A percentile compares a stretch with the other conserved stretches of the same genome.
These are phyloP conservation scores for Latrodectus elegans DNA, from an alignment of 2,888 invertebrate species.

Conservation along the genomic window DNA sequence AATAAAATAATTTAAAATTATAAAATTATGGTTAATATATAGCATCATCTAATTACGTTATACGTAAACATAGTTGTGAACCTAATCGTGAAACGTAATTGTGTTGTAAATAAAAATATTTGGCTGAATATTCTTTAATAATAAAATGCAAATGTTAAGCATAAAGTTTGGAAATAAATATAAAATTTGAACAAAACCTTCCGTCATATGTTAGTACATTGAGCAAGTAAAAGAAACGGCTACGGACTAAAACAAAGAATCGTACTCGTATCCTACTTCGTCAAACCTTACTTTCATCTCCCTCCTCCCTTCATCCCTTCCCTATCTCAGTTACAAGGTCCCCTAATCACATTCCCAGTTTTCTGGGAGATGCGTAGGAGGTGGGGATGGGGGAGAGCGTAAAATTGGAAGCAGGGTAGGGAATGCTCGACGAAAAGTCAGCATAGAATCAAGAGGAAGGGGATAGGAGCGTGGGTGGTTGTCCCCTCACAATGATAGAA, in stretches of 20 bases:
- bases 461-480: slow-evolving; percentile 10
- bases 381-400: slow-evolving; percentile 16
- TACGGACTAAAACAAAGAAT: slow-evolving; percentile 39
- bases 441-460: not conserved
- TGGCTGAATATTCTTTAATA: too few species aligned
- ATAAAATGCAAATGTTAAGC: too few species aligned
- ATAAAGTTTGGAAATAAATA: too few species aligned
- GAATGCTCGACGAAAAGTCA: slow-evolving; percentile 16
- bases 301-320: not conserved
- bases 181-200: too few species aligned
- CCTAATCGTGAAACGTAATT: too few species aligned
- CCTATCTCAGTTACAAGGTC: slow-evolving; percentile 64
- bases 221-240: not conserved
- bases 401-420: slow-evolving; percentile 31
- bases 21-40: too few species aligned
- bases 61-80: too few species aligned
- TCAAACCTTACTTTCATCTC: slow-evolving; percentile 17
- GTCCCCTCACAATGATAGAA: slow-evolving; percentile 52
- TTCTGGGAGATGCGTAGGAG: slow-evolving; percentile 2
- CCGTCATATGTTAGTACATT: too few species aligned
- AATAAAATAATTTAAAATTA: too few species aligned
- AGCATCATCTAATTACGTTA: too few species aligned
- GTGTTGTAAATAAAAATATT: too few species aligned
- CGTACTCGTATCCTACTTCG: slow-evolving; percentile 31
- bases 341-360: slow-evolving; percentile 63